Evolutionary conservation across 2,797 vertebrate species (phyloP).

Genomic region (Neosilurus hyrtlii): DNA sequence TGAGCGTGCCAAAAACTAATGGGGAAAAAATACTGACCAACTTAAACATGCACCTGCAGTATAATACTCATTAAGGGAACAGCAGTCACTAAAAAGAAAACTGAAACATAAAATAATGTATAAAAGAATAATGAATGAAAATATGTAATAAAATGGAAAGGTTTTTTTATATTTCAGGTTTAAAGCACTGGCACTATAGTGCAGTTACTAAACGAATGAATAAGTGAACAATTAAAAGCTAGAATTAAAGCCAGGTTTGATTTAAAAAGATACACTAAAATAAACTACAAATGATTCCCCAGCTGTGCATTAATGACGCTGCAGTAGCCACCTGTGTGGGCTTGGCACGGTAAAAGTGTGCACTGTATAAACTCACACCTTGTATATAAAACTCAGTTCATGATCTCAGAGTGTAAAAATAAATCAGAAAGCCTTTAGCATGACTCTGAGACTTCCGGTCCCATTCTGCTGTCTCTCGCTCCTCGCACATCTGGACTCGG

Average conservation of each 20-base stretch:
- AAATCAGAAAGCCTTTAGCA: slow-evolving; percentile 6
- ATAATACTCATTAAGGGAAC: not conserved
- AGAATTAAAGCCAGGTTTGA: not conserved
- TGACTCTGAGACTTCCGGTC: slow-evolving; percentile 62
- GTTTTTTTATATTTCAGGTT: not conserved
- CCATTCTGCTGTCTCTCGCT: slow-evolving; percentile 50
- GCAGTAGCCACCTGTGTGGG: not conserved
- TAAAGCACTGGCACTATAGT: not conserved
- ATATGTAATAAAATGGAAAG: not conserved
- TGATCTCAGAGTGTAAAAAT: slow-evolving; percentile 60
- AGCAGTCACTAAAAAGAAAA: not conserved
- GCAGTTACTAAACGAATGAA: not conserved
- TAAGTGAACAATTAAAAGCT: not conserved
- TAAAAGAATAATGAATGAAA: not conserved
- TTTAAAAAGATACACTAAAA: not conserved
- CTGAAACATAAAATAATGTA: not conserved
- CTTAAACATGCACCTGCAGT: slow-evolving; percentile 19
- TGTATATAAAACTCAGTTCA: slow-evolving; percentile 30
- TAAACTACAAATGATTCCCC: not conserved
- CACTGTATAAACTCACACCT: slow-evolving; percentile 34
- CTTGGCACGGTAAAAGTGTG: not conserved
- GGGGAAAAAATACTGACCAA: not conserved
- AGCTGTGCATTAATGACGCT: not conserved
- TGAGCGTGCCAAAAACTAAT: slow-evolving; percentile 3
- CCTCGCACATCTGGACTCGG: slow-evolving; percentile 50